Base-by-base conservation (phyloP, 2,888 invertebrate species). In the Troides aeacus region DNA sequence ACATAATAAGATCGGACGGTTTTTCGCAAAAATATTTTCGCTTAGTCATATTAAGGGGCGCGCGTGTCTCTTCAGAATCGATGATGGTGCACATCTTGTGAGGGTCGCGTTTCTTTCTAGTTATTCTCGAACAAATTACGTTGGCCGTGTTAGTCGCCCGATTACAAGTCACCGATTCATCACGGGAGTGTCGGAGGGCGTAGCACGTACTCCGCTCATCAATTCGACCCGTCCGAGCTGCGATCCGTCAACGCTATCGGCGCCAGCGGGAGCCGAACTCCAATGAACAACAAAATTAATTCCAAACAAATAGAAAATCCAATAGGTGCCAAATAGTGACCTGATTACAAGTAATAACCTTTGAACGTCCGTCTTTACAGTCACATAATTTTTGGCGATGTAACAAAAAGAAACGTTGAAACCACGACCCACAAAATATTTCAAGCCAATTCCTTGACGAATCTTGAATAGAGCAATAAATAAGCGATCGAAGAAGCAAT, bases 111-210 rank as follows among this genome's bases (percentile, higher is more conserved):
- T 73, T 69, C 66, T 65, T 64, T 77, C 67, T 59, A 63, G 73
- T 73, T 72, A 73, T 80, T 81, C 79, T 78, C 78, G 80, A 87
- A 87, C 89, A 90, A 89, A 87, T 90, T 84, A 87, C 84, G 76
- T 80, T 83, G 84, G 83, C 84, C 84, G 85, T 89, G 89, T 89
- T 86, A 89, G 87, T 86, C 82, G 83, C 83, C 79, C 89, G 89
- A 91, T 90, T 90, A 90, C 90, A 90, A 89, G 88, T 82, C 82
- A 84, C 77, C 87, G 87, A 90, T 91, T 88, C 87, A 89, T 91
- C 90, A 90, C 79, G 66, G 74, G 77, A 81, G 81, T 83, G 83
- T 80, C 81, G 81, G 79, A 78, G 78, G 79, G 81, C 84, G 81
- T 77, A 80, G 87, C 90, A 92, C 91, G 91, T 91, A 85, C 79